phyloP scores from a whole-genome alignment of 1,140 invertebrate genomes.

The Ganaspis sp. region DNA sequence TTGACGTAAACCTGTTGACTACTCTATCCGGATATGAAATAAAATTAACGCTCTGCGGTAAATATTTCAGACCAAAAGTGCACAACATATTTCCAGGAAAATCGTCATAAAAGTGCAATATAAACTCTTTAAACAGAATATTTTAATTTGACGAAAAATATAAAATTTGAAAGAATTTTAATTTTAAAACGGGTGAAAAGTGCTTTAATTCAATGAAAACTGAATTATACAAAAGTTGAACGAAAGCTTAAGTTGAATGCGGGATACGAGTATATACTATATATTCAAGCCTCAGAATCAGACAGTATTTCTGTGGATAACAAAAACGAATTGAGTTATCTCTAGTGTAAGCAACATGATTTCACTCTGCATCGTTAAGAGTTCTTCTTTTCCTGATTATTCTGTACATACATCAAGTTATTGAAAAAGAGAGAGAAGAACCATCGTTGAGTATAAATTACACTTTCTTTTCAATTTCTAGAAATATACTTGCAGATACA shows the following conservation, averaged over 20 bases:
- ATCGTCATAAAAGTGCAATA: not conserved
- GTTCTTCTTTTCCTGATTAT: not conserved
- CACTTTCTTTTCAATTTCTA: no score
- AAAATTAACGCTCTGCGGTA: conserved; percentile 24
- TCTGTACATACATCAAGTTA: not conserved
- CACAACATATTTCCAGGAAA: not conserved
- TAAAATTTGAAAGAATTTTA: not conserved
- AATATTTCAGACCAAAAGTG: conserved; percentile 2
- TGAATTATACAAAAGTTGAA: conserved; percentile 12
- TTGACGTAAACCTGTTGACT: not conserved
- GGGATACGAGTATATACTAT: not conserved
- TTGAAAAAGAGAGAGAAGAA: not conserved
- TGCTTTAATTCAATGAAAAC: not conserved
- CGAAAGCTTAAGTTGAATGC: not conserved
- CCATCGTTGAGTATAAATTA: not conserved
- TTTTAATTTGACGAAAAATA: not conserved
- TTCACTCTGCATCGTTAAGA: conserved; percentile 16
- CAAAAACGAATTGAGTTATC: conserved; percentile 17
- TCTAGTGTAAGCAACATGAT: not conserved
- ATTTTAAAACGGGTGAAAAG: not conserved
- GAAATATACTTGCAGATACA: no score
- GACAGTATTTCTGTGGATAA: conserved; percentile 15
- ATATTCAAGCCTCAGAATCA: not conserved
- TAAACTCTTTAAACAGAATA: conserved; percentile 10
- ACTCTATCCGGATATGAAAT: not conserved